Base-by-base conservation (phyloP, 2,797 vertebrate species). In the Pempheris klunzingeri region DNA sequence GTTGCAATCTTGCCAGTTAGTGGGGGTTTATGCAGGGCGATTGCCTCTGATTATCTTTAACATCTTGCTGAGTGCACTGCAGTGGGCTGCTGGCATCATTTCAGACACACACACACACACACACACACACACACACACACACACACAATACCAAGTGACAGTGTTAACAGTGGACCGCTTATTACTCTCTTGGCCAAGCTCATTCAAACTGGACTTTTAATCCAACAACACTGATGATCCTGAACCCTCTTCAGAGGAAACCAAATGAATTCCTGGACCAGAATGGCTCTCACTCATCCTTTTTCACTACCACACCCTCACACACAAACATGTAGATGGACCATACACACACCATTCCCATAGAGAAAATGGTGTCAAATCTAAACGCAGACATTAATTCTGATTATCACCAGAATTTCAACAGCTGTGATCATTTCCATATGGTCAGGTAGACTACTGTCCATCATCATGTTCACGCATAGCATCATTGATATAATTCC, bases 121-220 rank as follows among this genome's bases (percentile, higher is more conserved):
- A 46, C 17, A 58, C 64, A 44, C 46, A 78, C 50, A 18, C 49
- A 69, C 63, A 53, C 76, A 52, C 71, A 58, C 38, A 67, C 62
- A 55, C 28, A 50, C 20, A 2, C 41, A 57, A 34, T 39, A 20
- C 71, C 63, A 68, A 76, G 77, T 78, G 63, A 72, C 72, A 90
- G 55, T 52, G 52, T 78, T 81, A 80, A 71, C 79, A 85, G 72
- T 70, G 70, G 78, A 81, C 69, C 75, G 50, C 66, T 90, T 88
- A 90, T 90, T 88, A 85, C 83, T 87, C 75, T 83, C 82, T 81
- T 87, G 88, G 82, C 87, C 58, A 28, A 81, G 82, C 83, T 92
- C 71, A 72, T 78, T 87, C 80, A 57, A 83, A 86, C 83, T 87
- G 85, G 84, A 88, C 80, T 92, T 91, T 91, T 85, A 90, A 92